Base-by-base conservation (phyloP, 2,888 invertebrate genomes). In the Calliphora vomitoria region DNA sequence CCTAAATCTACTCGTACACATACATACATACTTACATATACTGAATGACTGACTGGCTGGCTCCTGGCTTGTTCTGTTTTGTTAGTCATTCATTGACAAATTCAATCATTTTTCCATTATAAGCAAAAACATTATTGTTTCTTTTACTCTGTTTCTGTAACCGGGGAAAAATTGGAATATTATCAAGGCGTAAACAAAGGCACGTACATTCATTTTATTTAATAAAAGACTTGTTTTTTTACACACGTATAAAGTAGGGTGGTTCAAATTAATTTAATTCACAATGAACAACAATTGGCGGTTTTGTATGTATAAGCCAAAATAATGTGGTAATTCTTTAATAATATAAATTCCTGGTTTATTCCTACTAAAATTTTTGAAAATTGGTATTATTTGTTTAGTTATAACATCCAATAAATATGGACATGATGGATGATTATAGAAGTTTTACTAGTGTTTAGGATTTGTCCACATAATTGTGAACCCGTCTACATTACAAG, bases 71-170 rank as follows among this genome's bases (percentile, higher is more conserved):
- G 72, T 66, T 41, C 50, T 38, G 53, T 64, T 53, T 81, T 62
- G 60, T 82, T 71, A 78, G 55, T 75, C 90, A 89, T 89, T 90
- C 91, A 91, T 91, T 92, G 91, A 92, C 91, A 92, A 92, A 92
- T 92, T 92, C 91, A 92, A 92, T 92, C 91, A 92, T 92, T 92
- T 92, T 91, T 91, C 92, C 91, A 92, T 91, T 92, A 91, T 90
- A 89, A 89, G 84, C 85, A 83, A 80, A 82, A 88, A 87, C 86
- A 85, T 89, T 89, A 84, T 88, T 89, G 89, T 90, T 89, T 89
- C 86, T 85, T 86, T 79, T 62, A 62, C 68, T 60, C 50, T 11
- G 64, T 50, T 87, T 80, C 62, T n/a, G 20, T 72, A 86, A 55
- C 74, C 20, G 47, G 15, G 13, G 44, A 25, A 64, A 55, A 71